Evolutionary conservation across 2,888 invertebrate genomes (phyloP).

Genomic region (Phortica magna): DNA sequence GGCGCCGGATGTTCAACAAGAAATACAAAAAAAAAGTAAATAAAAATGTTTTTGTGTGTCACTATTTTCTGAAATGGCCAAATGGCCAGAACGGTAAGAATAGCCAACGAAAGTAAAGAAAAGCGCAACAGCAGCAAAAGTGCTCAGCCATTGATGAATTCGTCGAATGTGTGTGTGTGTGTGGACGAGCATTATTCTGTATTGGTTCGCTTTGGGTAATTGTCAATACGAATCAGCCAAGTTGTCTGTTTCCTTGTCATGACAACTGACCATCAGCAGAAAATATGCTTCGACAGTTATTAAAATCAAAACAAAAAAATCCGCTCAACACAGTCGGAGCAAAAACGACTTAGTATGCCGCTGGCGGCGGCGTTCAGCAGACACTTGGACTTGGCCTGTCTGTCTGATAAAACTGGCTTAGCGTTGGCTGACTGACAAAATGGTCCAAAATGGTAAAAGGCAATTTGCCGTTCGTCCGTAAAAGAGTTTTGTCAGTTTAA

Average conservation of each 20-base stretch:
- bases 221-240: neutral
- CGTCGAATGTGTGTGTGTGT: neutral
- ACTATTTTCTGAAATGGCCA: neutral
- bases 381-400: neutral
- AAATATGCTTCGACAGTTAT: conserved; percentile 1
- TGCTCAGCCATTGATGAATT: neutral
- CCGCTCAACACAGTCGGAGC: too few species aligned
- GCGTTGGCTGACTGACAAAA: neutral
- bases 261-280: neutral
- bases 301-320: neutral
- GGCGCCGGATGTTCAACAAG: too few species aligned
- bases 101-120: neutral
- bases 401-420: neutral
- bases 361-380: neutral
- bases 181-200: neutral
- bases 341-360: too few species aligned
- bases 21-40: too few species aligned
- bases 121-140: neutral
- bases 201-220: neutral
- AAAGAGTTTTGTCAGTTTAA: conserved; percentile 24
- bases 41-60: too few species aligned
- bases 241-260: neutral
- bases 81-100: neutral
- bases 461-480: conserved; percentile 14
- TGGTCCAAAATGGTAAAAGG: neutral